Conservation (phyloP, 2,888 invertebrate species). For the Tachina lurida region DNA sequence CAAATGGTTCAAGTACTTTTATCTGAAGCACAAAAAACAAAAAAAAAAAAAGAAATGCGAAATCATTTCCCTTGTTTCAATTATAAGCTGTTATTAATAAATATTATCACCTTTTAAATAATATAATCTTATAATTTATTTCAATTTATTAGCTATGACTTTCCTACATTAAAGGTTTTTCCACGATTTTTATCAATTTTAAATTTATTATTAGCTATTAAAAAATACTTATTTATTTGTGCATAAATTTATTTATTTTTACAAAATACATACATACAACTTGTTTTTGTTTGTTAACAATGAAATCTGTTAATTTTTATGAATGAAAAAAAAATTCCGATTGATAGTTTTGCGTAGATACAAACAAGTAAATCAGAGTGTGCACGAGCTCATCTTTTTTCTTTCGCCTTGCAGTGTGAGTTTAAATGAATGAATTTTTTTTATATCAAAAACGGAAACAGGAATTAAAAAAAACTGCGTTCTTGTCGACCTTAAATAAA, state of each 20-base stretch:
- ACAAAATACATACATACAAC: slow-evolving; percentile 1
- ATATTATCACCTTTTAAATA: slow-evolving; percentile 3
- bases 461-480: slow-evolving; percentile 11
- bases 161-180: slow-evolving; percentile 12
- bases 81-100: slow-evolving; percentile 20
- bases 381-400: slow-evolving; percentile 5
- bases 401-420: slow-evolving; percentile 28
- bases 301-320: slow-evolving; percentile 16
- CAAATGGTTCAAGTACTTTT: slow-evolving; percentile 15
- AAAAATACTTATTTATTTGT: slow-evolving; percentile 15
- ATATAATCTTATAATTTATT: slow-evolving; percentile 5
- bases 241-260: background rate
- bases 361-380: background rate
- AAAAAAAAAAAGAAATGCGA: slow-evolving; percentile 1
- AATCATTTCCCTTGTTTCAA: slow-evolving; percentile 42
- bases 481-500: slow-evolving; percentile 21
- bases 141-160: background rate
- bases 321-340: slow-evolving; percentile 18
- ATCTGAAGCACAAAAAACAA: background rate
- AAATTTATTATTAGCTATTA: background rate
- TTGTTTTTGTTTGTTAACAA: slow-evolving; percentile 6
- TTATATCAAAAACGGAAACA: slow-evolving; percentile 32
- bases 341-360: background rate
- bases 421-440: slow-evolving; percentile 23
- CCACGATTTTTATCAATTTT: slow-evolving; percentile 12